Conservation (phyloP, 2,888 invertebrate species). For the Hirtodrosophila cameraria region DNA sequence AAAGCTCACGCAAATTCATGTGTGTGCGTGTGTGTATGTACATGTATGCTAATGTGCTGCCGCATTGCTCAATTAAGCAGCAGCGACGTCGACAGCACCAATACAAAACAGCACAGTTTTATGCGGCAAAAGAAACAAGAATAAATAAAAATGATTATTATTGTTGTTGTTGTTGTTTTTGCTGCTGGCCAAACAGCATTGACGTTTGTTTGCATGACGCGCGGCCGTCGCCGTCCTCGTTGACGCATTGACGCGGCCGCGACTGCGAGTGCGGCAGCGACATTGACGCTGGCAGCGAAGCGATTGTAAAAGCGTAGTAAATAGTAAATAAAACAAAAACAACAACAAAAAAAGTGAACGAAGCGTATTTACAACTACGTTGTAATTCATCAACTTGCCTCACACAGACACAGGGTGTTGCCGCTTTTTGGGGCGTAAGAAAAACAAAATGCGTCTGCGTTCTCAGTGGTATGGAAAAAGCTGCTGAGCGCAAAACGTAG, state of each 20-base stretch:
- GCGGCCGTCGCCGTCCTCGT: slow-evolving; percentile 17
- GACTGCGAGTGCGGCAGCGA: slow-evolving; percentile 5
- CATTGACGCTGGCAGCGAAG: slow-evolving; percentile 26
- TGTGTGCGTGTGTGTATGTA: not conserved
- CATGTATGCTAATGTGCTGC: slow-evolving; percentile 25
- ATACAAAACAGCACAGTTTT: slow-evolving; percentile 31
- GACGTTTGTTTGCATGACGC: slow-evolving; percentile 69
- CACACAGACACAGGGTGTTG: slow-evolving; percentile 43
- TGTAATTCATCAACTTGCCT: slow-evolving; percentile 67
- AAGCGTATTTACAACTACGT: slow-evolving; percentile 56
- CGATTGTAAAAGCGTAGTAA: slow-evolving; percentile 67
- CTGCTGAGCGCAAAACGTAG: slow-evolving; percentile 51
- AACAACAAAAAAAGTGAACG: slow-evolving; percentile 22
- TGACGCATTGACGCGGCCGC: slow-evolving; percentile 14
- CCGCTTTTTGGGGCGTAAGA: slow-evolving; percentile 42
- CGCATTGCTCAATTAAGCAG: slow-evolving; percentile 35
- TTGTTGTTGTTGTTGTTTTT: slow-evolving; percentile 28
- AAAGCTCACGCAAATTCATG: slow-evolving; percentile 28
- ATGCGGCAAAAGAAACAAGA: slow-evolving; percentile 53
- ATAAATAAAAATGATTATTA: slow-evolving; percentile 42
- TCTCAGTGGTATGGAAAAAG: slow-evolving; percentile 37
- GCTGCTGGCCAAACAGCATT: slow-evolving; percentile 47
- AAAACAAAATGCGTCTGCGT: slow-evolving; percentile 71
- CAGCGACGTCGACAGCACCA: slow-evolving; percentile 13
- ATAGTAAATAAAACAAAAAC: slow-evolving; percentile 26